Evolutionary conservation across 2,888 invertebrate species (phyloP), one percentile per base, ranked within the genome.

Genomic region (Agrilus mali): DNA sequence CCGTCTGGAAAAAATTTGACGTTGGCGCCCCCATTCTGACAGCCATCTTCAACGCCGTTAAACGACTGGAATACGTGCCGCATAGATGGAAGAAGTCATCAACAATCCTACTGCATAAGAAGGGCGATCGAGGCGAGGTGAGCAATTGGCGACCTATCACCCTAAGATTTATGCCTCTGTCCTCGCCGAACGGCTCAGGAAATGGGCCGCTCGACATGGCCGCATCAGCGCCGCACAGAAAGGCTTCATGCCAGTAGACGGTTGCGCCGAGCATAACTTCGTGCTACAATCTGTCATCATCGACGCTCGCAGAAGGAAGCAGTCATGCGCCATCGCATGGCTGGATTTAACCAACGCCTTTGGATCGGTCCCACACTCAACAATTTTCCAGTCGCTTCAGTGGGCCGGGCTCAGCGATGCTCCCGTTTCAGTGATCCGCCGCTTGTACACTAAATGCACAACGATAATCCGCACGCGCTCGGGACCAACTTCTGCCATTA

Each of bases 331-430:
- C 8, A 48, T 61, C 2, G 57, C 58, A 6, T 62, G 59, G 56
- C 40, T 64, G 36, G 60, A 65, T 40, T 46, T 61, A 7, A 39
- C 55, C 8, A 64, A 64, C 20, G 62, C 64, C 2, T 61, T 63
- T 44, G 60, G 57, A 0, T 56, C 56, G 7, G 42, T 64, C 4
- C 58, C 61, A 6, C 60, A 62, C 42, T 2, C 2, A 13, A 33
- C 33, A 5, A 33, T 33, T 3, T 33, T 33, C 5, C 3, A 13
- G 5, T 2, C 33, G 33, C 33, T 33, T 2, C 33, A 5, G 5
- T 33, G 33, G 33, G n/a, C n/a, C n/a, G n/a, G n/a, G n/a, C n/a
- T n/a, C n/a, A n/a, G n/a, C n/a, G n/a, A n/a, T n/a, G n/a, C n/a
- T n/a, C n/a, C n/a, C n/a, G n/a, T n/a, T n/a, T n/a, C n/a, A 13